phyloP scores from a whole-genome alignment of 2,888 invertebrate species.

The Drosophila basisetae region DNA sequence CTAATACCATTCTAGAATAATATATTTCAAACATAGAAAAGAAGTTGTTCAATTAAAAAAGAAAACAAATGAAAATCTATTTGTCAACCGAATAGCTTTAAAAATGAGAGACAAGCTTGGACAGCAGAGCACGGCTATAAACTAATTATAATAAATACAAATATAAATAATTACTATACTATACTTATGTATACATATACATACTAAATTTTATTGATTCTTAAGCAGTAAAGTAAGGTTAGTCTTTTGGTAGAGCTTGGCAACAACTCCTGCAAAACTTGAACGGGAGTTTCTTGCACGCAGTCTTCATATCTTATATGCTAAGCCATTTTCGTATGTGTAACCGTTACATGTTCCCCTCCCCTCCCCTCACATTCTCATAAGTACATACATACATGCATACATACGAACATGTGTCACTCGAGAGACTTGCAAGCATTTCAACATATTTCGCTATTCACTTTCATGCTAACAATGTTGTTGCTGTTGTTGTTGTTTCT shows the following conservation, averaged over 20 bases:
- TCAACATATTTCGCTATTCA: neutral
- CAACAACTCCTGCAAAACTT: too few species aligned
- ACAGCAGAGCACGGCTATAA: neutral
- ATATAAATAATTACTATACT: neutral
- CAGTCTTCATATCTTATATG: neutral
- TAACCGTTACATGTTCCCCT: neutral
- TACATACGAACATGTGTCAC: constrained; percentile 1
- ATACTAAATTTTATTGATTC: neutral
- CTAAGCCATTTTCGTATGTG: neutral
- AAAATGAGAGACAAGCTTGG: too few species aligned
- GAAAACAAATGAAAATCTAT: neutral
- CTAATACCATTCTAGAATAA: neutral
- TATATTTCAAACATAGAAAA: neutral
- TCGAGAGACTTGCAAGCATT: neutral
- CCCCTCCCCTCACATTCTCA: neutral
- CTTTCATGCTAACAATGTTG: constrained; percentile 10
- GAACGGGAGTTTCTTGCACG: neutral
- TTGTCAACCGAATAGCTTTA: neutral
- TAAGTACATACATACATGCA: neutral
- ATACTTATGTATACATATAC: neutral
- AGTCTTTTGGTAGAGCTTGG: constrained; percentile 1
- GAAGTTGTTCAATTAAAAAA: neutral
- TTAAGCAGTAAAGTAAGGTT: neutral
- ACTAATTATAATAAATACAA: neutral
- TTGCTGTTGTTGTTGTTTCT: constrained; percentile 15